These are phyloP conservation scores for Drosophila triauraria DNA, from an alignment of 1,140 invertebrate species.

Conservation along the genomic window DNA sequence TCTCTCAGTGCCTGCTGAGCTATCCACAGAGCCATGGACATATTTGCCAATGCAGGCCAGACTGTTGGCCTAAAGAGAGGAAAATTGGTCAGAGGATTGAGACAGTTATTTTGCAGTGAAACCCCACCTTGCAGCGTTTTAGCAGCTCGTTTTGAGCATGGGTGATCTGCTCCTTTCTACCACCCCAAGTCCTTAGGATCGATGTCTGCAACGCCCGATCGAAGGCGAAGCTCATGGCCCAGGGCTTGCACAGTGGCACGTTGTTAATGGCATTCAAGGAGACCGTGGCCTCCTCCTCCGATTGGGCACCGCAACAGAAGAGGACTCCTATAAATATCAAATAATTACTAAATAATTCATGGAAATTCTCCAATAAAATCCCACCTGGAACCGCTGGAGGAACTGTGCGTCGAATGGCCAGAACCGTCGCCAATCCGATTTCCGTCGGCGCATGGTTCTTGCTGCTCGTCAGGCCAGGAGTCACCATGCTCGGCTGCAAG, in stretches of 20 bases:
- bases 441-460: constrained; percentile 91
- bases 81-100: not conserved
- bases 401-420: constrained; percentile 94
- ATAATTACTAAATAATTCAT: not conserved
- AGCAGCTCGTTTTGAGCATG: constrained; percentile 95
- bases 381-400: constrained; percentile 95
- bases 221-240: constrained; percentile 98
- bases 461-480: constrained; percentile 92
- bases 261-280: constrained; percentile 98
- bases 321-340: constrained; percentile 88
- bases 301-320: constrained; percentile 98
- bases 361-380: too few relatives aligned
- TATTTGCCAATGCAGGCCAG: constrained; percentile 73
- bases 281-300: constrained; percentile 97
- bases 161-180: constrained; percentile 93
- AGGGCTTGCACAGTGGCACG: constrained; percentile 92
- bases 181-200: constrained; percentile 95
- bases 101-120: not conserved
- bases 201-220: constrained; percentile 96
- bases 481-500: constrained; percentile 98
- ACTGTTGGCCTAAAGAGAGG: constrained; percentile 49
- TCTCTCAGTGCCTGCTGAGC: constrained; percentile 47
- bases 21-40: constrained; percentile 54
- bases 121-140: constrained; percentile 93
- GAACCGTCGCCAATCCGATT: constrained; percentile 93